Evolutionary conservation across 2,797 vertebrate genomes (phyloP), one percentile per base, ranked within the genome.

Genomic region (Muscicapa comitata): DNA sequence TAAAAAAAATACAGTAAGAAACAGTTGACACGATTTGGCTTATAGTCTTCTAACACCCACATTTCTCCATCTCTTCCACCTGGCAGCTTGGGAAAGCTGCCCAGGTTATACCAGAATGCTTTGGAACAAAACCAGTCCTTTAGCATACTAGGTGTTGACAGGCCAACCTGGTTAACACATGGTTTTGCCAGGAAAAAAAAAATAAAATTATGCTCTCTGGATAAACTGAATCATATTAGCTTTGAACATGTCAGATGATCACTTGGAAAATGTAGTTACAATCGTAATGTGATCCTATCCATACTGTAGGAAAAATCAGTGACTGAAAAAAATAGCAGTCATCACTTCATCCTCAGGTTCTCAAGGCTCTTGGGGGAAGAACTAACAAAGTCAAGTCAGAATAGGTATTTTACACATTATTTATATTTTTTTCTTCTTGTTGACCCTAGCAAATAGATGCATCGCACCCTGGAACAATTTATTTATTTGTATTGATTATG

Each of bases 141-240:
- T 57, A 96, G 68, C 90, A 75, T 75, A 80, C 85, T 93, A 96
- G 91, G 95, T 96, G 96, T 96, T 96, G 96, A 96, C 95, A 96
- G 93, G 91, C 91, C 96, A 96, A 94, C 93, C 94, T 96, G 95
- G 91, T 96, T 94, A 94, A 94, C 93, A 93, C 94, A 95, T 83
- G 82, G 76, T 93, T 94, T 81, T 96, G 94, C 91, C 93, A 96
- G 93, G 51, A 13, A 63, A 90, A 75, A 77, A 72, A 62, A 62
- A 31, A 63, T 7, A 47, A 72, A 88, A 76, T 13, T 5, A 13
- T 86, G 33, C 31, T 91, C 8, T 76, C 38, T 90, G 75, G 79
- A 65, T 92, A 94, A 93, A 45, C 75, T 83, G 89, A 94, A 95
- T 95, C 82, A 71, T 87, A 88, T 80, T 94, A 94, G 42, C 61